Conservation (phyloP, 2,888 invertebrate species). For the Trachelus iudaicus region DNA sequence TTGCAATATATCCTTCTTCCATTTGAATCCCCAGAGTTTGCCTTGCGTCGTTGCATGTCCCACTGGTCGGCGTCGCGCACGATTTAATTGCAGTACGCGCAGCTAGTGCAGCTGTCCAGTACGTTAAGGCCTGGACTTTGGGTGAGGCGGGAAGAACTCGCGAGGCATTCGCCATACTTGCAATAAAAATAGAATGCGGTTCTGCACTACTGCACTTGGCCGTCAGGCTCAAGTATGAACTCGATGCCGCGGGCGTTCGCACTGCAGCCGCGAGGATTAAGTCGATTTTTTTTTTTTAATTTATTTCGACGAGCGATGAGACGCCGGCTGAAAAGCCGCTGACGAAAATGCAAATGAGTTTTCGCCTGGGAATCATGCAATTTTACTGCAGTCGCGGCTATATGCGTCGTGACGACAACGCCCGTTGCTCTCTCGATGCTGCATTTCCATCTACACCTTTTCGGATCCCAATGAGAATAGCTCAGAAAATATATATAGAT, state of each 20-base stretch:
- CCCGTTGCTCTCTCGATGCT: not conserved
- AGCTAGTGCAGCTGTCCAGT: slow-evolving; percentile 15
- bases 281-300: not conserved
- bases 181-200: not conserved
- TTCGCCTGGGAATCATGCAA: not conserved
- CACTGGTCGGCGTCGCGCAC: slow-evolving; percentile 16
- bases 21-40: not conserved
- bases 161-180: not conserved
- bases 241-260: not conserved
- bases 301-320: not conserved
- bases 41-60: not conserved
- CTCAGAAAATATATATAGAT: not conserved
- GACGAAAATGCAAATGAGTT: slow-evolving; percentile 12
- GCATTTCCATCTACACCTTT: not conserved
- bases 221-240: not conserved
- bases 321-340: not conserved
- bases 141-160: not conserved
- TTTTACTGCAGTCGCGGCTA: not conserved
- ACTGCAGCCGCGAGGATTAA: not conserved
- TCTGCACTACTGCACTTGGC: not conserved
- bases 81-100: slow-evolving; percentile 13
- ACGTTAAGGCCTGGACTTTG: slow-evolving; percentile 6
- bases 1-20: not conserved
- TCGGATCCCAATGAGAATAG: not conserved
- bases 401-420: not conserved